Evolutionary conservation across 2,797 vertebrate species (phyloP).

Genomic region (Pampus argenteus): DNA sequence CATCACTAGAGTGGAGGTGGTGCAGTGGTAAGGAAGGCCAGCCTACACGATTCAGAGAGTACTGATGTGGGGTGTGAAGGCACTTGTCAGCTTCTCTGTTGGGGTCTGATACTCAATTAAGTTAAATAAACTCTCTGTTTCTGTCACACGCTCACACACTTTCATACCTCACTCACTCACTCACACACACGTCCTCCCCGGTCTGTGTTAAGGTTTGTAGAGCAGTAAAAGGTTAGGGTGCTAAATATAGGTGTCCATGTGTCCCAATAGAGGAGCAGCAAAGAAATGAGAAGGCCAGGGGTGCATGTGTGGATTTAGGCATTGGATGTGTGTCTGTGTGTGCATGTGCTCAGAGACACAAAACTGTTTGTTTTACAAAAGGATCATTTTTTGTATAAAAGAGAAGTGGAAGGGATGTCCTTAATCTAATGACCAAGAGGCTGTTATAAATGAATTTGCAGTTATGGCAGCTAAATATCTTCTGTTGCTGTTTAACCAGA

Average conservation of each 20-base stretch:
- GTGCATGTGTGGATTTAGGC: slow-evolving; percentile 7
- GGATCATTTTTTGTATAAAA: not conserved
- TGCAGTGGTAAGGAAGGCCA: slow-evolving; percentile 18
- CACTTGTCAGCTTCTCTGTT: not conserved
- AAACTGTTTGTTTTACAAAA: not conserved
- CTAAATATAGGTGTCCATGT: slow-evolving; percentile 78
- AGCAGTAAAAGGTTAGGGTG: slow-evolving; percentile 75
- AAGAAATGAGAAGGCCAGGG: slow-evolving; percentile 54
- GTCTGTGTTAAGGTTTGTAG: slow-evolving; percentile 54
- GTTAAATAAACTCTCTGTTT: slow-evolving; percentile 2
- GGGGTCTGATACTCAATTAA: not conserved
- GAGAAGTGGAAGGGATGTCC: not conserved
- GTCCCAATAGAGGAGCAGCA: slow-evolving; percentile 58
- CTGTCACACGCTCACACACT: not conserved
- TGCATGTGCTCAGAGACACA: not conserved
- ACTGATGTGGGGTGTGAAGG: slow-evolving; percentile 24
- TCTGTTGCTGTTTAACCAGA: not conserved
- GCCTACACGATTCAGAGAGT: slow-evolving; percentile 5
- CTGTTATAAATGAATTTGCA: not conserved
- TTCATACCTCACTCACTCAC: slow-evolving; percentile 1
- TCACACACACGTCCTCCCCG: slow-evolving; percentile 11
- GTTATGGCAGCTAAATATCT: not conserved
- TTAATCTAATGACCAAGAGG: not conserved
- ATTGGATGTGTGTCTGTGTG: not conserved
- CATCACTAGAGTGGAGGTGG: not conserved